Conservation (phyloP, 2,888 invertebrate species). For the Hetaerina titia region DNA sequence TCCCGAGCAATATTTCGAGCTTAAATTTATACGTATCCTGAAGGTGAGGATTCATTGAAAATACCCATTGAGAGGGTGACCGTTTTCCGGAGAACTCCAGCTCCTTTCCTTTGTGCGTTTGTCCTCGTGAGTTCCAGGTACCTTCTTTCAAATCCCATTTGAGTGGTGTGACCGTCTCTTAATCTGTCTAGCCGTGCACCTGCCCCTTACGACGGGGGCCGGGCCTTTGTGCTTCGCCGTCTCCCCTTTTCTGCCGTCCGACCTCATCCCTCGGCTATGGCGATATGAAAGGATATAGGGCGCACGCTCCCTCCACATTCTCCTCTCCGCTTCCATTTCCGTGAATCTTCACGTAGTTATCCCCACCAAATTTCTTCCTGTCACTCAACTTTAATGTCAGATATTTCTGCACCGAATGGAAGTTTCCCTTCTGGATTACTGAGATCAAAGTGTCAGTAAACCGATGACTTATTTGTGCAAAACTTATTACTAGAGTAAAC, state of each 20-base stretch:
- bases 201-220: neutral
- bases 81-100: neutral
- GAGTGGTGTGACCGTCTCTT: neutral
- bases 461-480: neutral
- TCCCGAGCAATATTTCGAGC: neutral
- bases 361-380: neutral
- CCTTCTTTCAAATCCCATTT: neutral
- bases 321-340: neutral
- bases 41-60: neutral
- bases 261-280: neutral
- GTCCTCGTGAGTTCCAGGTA: no score
- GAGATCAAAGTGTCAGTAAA: neutral
- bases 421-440: neutral
- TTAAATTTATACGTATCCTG: constrained; percentile 9
- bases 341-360: neutral
- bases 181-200: neutral
- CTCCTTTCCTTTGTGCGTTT: neutral
- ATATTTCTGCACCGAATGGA: neutral
- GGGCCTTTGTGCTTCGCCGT: neutral
- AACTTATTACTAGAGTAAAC: neutral
- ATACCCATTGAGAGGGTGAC: neutral
- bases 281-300: neutral
- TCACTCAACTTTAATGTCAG: neutral
- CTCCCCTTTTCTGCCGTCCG: neutral
- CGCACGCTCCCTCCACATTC: neutral